Evolutionary conservation across 2,113 vertebrate genomes (phyloP).

Genomic region (Propithecus coquereli): DNA sequence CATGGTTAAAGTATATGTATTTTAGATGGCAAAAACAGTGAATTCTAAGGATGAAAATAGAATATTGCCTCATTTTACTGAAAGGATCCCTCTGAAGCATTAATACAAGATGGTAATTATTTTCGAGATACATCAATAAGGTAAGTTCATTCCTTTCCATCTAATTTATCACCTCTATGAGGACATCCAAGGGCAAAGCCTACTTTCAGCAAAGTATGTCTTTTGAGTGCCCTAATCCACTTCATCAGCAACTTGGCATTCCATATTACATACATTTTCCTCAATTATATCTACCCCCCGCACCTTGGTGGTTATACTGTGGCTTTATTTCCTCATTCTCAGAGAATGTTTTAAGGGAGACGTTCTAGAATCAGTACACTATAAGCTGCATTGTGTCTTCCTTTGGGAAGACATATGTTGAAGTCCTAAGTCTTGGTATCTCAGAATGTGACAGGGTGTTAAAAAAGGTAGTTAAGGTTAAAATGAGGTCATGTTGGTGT

Average conservation of each 20-base stretch:
- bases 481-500: neutral
- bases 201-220: neutral
- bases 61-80: neutral
- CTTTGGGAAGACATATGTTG: neutral
- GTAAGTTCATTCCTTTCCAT: neutral
- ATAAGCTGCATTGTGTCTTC: neutral
- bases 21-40: neutral
- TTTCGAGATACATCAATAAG: neutral
- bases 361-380: neutral
- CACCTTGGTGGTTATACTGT: neutral
- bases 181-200: neutral
- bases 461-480: neutral
- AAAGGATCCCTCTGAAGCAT: neutral
- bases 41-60: neutral
- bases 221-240: neutral
- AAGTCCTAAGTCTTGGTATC: neutral
- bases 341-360: neutral
- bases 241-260: neutral
- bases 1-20: neutral
- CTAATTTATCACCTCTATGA: neutral
- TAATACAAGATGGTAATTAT: neutral
- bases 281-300: neutral
- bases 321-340: neutral
- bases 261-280: neutral
- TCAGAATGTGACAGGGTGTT: neutral